phyloP scores from a whole-genome alignment of 2,888 invertebrate species.

The Mimachlamys varia region DNA sequence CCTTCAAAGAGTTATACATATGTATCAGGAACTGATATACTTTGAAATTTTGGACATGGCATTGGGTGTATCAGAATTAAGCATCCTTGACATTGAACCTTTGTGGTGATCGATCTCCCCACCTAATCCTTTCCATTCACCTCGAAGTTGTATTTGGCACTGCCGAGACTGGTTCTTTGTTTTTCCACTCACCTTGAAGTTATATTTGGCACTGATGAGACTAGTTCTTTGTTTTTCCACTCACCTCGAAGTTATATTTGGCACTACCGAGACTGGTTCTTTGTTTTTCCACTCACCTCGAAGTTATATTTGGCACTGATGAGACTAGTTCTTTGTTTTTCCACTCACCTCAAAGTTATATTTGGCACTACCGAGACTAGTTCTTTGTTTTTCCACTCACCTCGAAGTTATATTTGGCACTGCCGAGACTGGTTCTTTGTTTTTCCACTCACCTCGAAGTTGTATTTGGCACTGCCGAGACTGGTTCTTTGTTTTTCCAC shows the following conservation, averaged over 20 bases:
- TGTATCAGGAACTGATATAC: too few species aligned
- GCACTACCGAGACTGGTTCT: slow-evolving; percentile 97
- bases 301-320: slow-evolving; percentile 99
- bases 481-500: slow-evolving; percentile 98
- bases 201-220: slow-evolving; percentile 98
- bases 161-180: slow-evolving; percentile 97
- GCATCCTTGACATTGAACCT: too few species aligned
- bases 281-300: slow-evolving; percentile 98
- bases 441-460: slow-evolving; percentile 99
- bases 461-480: slow-evolving; percentile 98
- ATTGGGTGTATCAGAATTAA: too few species aligned
- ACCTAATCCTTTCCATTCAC: slow-evolving; percentile 85
- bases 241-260: slow-evolving; percentile 99
- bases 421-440: slow-evolving; percentile 97
- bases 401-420: slow-evolving; percentile 99
- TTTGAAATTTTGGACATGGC: too few species aligned
- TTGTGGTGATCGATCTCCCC: too few species aligned
- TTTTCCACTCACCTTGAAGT: slow-evolving; percentile 99
- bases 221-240: slow-evolving; percentile 98
- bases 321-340: slow-evolving; percentile 98
- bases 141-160: slow-evolving; percentile 99
- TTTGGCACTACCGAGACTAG: slow-evolving; percentile 97
- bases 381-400: slow-evolving; percentile 98
- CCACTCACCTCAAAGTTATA: slow-evolving; percentile 99
- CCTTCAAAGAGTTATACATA: too few species aligned